A percentile compares a stretch with the other conserved stretches of the same genome.
phyloP scores from a whole-genome alignment of 2,888 invertebrate species.

The Corythucha ciliata region DNA sequence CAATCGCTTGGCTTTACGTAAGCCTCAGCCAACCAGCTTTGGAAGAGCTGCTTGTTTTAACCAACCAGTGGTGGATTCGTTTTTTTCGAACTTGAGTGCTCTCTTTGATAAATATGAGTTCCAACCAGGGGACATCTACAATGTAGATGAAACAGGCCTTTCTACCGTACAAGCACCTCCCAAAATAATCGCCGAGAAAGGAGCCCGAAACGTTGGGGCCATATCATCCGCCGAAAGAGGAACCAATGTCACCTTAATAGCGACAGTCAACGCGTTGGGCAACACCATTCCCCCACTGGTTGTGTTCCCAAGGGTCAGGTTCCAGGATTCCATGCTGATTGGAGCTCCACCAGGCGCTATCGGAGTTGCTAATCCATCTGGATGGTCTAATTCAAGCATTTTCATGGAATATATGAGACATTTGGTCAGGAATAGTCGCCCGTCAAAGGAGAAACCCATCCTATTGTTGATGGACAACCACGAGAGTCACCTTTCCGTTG shows the following conservation, averaged over 20 bases:
- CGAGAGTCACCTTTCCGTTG: background rate
- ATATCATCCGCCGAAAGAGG: constrained; percentile 34
- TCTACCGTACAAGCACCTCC: constrained; percentile 33
- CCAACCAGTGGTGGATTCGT: constrained; percentile 12
- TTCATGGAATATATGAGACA: constrained; percentile 26
- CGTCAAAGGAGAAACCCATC: background rate
- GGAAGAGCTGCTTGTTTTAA: constrained; percentile 20
- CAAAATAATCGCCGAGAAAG: constrained; percentile 31
- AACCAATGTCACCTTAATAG: constrained; percentile 30
- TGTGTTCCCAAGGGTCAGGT: constrained; percentile 34
- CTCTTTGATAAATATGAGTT: constrained; percentile 16
- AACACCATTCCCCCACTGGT: constrained; percentile 33
- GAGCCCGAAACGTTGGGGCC: constrained; percentile 31
- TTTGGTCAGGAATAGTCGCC: background rate
- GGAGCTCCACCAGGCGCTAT: constrained; percentile 34
- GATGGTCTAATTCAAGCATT: constrained; percentile 34
- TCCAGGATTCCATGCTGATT: constrained; percentile 35
- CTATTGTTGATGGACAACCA: background rate
- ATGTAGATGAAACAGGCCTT: constrained; percentile 33
- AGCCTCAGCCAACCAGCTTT: constrained; percentile 3
- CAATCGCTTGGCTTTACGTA: constrained; percentile 2
- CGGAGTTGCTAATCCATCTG: constrained; percentile 22
- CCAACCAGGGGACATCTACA: constrained; percentile 28
- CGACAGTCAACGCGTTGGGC: constrained; percentile 31
- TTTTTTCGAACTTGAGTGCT: constrained; percentile 19